Base-by-base conservation (phyloP, 2,797 vertebrate genomes). In the Lutra lutra region DNA sequence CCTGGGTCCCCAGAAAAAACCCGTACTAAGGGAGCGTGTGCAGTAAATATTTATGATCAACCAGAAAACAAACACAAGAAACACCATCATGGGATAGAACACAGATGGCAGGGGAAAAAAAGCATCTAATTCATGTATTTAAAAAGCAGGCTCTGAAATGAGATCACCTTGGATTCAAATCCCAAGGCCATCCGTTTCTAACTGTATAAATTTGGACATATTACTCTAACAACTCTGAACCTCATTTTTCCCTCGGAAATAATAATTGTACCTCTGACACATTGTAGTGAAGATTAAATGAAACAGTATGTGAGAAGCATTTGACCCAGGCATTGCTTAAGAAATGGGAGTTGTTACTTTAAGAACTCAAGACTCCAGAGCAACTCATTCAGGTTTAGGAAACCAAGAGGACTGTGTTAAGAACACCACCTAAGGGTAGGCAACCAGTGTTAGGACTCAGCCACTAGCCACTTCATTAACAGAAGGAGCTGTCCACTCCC, bases 41-140 rank as follows among this genome's bases (percentile, higher is more conserved):
- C 95, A 64, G 95, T 96, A 70, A 80, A 93, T 87, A 89, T 96
- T 97, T 97, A 97, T 98, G 72, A 86, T 73, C 83, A 91, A 95
- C 83, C 93, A 88, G 96, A 93, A 79, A 96, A 79, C 40, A 70
- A 48, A 87, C 83, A 88, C 87, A 17, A 46, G 18, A 29, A 40
- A 70, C 40, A 25, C 73, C 90, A 58, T 46, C 60, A 43, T n/a
- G 3, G 54, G 88, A n/a, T 11, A 58, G 89, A 7, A 84, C 92
- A 70, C 46, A 15, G 80, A 89, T 32, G 54, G 68, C 35, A 5
- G 17, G 17, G 10, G 5, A 1, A 54, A 54, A 54, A 18, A 54
- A 17, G 48, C 62, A 62, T 40, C 64, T 85, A 38, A 60, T 58
- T 60, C 75, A 82, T 77, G 14, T 51, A 18, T 46, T 92, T 4